These are phyloP conservation scores for Platygyra sinensis DNA, from an alignment of 64 coral and sea anemone genomes.

Conservation along the genomic window DNA sequence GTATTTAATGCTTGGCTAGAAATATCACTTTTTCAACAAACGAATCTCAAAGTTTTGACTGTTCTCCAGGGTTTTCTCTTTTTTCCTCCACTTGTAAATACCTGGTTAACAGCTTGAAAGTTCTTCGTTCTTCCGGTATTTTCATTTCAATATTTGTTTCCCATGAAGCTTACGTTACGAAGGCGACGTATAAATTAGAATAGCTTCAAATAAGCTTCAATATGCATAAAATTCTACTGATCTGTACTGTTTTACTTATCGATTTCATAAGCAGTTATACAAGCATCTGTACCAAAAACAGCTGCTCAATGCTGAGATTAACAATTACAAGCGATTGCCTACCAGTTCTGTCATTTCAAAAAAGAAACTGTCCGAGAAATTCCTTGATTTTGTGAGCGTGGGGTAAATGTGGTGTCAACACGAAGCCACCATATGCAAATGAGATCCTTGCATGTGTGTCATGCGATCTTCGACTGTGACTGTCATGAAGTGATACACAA, in stretches of 20 bases:
- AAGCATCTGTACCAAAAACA: no score
- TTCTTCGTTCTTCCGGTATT: neutral
- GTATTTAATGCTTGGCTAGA: no score
- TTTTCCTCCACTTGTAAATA: no score
- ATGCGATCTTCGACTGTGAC: conserved; percentile 50
- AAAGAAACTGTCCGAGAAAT: neutral
- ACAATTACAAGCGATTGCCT: neutral
- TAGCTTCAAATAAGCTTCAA: conserved; percentile 12
- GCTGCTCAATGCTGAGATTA: neutral
- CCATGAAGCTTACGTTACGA: neutral
- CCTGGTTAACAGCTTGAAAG: no score
- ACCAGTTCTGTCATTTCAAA: neutral
- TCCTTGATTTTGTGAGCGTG: conserved; percentile 16
- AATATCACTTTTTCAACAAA: no score
- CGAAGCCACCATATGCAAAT: conserved; percentile 29
- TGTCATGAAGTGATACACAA: neutral
- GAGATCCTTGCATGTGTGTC: neutral
- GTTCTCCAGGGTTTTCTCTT: no score
- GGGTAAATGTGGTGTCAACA: conserved; percentile 1
- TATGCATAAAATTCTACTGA: conserved; percentile 1
- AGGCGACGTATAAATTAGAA: neutral
- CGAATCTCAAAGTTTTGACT: no score
- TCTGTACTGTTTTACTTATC: neutral
- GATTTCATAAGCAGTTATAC: neutral
- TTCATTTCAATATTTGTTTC: neutral